These are phyloP conservation scores for Keiferia lycopersicella DNA, from an alignment of 2,888 invertebrate species.

Conservation along the genomic window DNA sequence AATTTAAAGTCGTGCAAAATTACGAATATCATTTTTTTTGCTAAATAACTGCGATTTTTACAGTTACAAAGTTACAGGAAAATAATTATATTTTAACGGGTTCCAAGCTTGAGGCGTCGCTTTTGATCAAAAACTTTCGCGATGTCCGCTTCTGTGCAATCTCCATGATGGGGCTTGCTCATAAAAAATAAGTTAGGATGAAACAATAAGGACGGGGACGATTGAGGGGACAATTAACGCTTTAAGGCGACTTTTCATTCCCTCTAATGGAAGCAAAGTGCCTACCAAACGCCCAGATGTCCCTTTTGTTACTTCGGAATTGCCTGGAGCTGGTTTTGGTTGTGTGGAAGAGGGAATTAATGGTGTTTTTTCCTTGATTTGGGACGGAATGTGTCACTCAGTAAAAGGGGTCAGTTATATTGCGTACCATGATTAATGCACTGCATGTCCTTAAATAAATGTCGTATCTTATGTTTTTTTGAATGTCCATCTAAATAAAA, in stretches of 20 bases:
- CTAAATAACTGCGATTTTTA: too few species aligned
- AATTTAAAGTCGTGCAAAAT: too few species aligned
- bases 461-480: neutral
- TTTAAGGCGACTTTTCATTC: constrained; percentile 41
- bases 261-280: constrained; percentile 42
- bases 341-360: neutral
- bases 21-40: too few species aligned
- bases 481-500: neutral
- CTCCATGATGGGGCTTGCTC: constrained; percentile 38
- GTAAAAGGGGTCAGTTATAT: neutral
- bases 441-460: neutral
- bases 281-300: constrained; percentile 13
- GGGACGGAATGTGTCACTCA: too few species aligned
- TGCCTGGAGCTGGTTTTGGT: constrained; percentile 24
- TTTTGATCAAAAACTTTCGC: constrained; percentile 28
- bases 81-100: too few species aligned
- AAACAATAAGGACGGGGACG: constrained; percentile 39
- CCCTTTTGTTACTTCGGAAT: constrained; percentile 28
- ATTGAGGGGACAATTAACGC: constrained; percentile 38
- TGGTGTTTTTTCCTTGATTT: neutral
- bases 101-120: constrained; percentile 21
- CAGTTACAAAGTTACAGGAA: too few species aligned
- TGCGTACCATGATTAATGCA: neutral
- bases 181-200: constrained; percentile 39
- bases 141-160: constrained; percentile 33